phyloP scores from a whole-genome alignment of 2,113 vertebrate species.

The Anseranas semipalmata region DNA sequence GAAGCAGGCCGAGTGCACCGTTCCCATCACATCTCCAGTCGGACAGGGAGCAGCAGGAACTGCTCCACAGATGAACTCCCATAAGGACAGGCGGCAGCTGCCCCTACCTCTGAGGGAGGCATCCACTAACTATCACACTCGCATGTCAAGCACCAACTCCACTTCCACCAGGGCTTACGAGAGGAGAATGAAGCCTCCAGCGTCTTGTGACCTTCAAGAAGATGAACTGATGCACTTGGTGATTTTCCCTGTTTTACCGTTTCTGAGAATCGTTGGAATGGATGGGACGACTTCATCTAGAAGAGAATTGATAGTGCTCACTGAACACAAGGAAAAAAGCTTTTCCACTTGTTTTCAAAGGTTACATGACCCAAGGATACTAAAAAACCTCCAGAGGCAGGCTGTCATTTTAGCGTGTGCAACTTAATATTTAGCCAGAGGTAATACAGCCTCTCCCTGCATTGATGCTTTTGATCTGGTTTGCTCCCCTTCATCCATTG shows the following conservation, averaged over 20 bases:
- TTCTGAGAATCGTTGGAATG: not conserved
- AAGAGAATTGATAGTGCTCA: not conserved
- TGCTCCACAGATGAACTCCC: not conserved
- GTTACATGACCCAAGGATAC: not conserved
- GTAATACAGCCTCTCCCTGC: not conserved
- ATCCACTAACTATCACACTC: not conserved
- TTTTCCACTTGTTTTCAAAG: not conserved
- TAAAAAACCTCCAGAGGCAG: not conserved
- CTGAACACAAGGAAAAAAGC: not conserved
- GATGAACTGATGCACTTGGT: not conserved
- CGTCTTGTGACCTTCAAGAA: not conserved
- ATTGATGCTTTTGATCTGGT: not conserved
- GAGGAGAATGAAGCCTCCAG: not conserved
- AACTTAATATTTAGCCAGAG: not conserved
- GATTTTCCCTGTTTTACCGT: accelerated
- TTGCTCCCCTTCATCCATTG: not conserved
- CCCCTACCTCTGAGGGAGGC: not conserved
- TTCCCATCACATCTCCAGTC: not conserved
- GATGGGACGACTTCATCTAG: not conserved
- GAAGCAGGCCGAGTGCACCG: not conserved
- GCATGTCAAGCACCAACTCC: not conserved
- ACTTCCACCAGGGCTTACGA: not conserved
- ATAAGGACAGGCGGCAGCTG: not conserved
- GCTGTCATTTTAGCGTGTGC: not conserved
- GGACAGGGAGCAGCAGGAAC: not conserved